A percentile compares a stretch with the other conserved stretches of the same genome.
Evolutionary conservation across 2,113 vertebrate genomes (phyloP).

Genomic region (Gulo gulo): DNA sequence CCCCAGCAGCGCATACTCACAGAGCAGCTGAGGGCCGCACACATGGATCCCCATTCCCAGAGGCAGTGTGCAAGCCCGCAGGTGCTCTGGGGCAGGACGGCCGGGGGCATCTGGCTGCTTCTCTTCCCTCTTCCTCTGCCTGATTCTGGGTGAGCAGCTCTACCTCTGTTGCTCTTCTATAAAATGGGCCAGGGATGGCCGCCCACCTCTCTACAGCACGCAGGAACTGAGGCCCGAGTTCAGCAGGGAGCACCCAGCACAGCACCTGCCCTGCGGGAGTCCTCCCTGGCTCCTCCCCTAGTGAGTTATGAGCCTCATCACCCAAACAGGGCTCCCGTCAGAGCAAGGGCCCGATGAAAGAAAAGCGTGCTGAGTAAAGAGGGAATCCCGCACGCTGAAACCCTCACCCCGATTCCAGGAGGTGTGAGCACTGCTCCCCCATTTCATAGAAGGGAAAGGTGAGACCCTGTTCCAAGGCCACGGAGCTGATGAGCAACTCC

Average conservation of each 20-base stretch:
- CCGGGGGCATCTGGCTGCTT: not conserved
- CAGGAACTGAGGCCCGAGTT: not conserved
- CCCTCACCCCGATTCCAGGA: not conserved
- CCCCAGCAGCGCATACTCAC: rapidly evolving
- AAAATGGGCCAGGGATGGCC: not conserved
- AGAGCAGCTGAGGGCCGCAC: not conserved
- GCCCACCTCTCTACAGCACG: not conserved
- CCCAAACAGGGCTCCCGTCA: not conserved
- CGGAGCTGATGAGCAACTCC: not conserved
- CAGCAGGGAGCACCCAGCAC: not conserved
- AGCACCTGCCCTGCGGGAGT: rapidly evolving
- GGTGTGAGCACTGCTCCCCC: not conserved
- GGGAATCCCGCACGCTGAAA: rapidly evolving
- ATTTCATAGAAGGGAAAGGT: not conserved
- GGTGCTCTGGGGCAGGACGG: not conserved
- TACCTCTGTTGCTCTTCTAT: not conserved
- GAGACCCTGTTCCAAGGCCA: not conserved
- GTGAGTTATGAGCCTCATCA: not conserved
- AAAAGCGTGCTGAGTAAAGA: no score
- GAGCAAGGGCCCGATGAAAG: rapidly evolving
- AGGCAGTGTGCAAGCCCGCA: rapidly evolving
- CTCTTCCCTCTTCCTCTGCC: not conserved
- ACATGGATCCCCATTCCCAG: rapidly evolving
- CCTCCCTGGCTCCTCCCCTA: no score
- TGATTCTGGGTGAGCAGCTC: rapidly evolving